These are phyloP conservation scores for Globia sparganii DNA, from an alignment of 2,888 invertebrate genomes.

Conservation along the genomic window DNA sequence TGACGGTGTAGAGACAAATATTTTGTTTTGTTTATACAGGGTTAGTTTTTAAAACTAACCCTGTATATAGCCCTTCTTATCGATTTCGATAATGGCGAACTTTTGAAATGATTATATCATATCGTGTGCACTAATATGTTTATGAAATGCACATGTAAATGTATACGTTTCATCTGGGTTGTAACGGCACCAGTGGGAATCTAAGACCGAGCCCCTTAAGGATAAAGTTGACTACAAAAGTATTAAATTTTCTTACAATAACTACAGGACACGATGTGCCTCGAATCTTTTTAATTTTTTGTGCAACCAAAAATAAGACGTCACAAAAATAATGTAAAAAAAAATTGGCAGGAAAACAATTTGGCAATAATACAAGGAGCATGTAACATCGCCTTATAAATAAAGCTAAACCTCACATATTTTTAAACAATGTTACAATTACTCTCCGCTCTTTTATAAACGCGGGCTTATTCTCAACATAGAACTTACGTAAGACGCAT, in stretches of 20 bases:
- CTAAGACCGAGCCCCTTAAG: background rate
- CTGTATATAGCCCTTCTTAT: too few species aligned
- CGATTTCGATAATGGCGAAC: too few species aligned
- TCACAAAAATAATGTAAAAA: background rate
- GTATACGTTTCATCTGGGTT: background rate
- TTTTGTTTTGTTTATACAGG: background rate
- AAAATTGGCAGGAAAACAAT: background rate
- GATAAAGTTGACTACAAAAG: too few species aligned
- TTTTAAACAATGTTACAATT: background rate
- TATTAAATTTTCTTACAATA: background rate
- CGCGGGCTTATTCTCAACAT: constrained; percentile 9
- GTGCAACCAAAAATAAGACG: background rate
- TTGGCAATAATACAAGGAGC: constrained; percentile 3
- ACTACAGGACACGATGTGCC: background rate
- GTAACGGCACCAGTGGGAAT: too few species aligned
- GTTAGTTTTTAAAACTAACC: too few species aligned
- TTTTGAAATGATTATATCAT: too few species aligned
- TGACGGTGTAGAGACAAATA: background rate
- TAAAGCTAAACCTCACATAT: background rate
- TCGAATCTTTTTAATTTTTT: background rate
- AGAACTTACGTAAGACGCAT: constrained; percentile 73
- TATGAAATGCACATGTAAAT: background rate
- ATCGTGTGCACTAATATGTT: too few species aligned
- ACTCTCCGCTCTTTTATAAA: background rate
- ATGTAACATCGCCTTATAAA: background rate